phyloP scores from a whole-genome alignment of 92 coral and sea anemone species.

The Metridium senile region DNA sequence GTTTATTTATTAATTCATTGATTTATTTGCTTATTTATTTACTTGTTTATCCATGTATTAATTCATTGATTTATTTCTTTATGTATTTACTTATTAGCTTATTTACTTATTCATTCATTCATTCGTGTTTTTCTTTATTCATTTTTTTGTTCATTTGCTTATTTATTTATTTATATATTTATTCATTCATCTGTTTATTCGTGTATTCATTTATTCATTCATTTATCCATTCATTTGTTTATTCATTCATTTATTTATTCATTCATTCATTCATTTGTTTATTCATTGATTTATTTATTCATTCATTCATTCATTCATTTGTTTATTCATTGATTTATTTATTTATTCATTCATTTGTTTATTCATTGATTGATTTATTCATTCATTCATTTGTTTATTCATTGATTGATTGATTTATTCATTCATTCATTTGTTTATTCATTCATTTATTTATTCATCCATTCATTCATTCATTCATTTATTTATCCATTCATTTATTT shows the following conservation, averaged over 20 bases:
- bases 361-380: neutral
- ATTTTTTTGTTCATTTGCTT: too few species aligned
- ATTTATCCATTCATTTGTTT: too few species aligned
- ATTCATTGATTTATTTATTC: neutral
- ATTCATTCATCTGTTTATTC: too few species aligned
- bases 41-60: too few species aligned
- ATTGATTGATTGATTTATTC: neutral
- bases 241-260: neutral
- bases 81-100: too few species aligned
- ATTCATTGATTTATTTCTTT: too few species aligned
- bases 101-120: too few species aligned
- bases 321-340: neutral
- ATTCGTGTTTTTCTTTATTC: too few species aligned
- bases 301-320: neutral
- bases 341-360: neutral
- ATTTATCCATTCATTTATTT: neutral
- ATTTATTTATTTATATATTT: too few species aligned
- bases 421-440: neutral
- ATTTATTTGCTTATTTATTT: too few species aligned
- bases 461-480: neutral
- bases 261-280: neutral
- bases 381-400: neutral
- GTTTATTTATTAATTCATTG: too few species aligned
- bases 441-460: neutral
- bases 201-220: too few species aligned